phyloP scores from a whole-genome alignment of 2,888 invertebrate genomes.

The Leucozona laternaria region DNA sequence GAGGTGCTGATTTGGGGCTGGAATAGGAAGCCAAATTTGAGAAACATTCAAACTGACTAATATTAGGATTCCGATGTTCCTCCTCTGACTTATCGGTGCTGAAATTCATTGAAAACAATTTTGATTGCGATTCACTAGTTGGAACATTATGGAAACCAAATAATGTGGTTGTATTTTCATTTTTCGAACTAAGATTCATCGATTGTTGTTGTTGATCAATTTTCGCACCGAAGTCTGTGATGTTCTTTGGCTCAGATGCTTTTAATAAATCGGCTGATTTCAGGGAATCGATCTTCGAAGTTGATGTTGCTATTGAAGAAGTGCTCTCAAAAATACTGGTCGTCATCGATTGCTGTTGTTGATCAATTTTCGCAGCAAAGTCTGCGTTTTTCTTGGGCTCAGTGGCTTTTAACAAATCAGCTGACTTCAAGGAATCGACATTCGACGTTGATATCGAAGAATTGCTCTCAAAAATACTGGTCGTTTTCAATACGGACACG shows the following conservation, averaged over 20 bases:
- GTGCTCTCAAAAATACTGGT: no score
- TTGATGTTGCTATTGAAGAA: no score
- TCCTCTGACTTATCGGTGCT: not conserved
- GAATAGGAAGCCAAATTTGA: not conserved
- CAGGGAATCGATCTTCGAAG: not conserved
- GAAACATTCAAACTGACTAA: not conserved
- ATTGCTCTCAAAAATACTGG: not conserved
- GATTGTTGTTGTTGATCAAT: not conserved
- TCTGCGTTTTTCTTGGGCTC: not conserved
- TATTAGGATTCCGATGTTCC: not conserved
- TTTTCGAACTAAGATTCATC: not conserved
- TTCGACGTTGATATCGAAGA: not conserved
- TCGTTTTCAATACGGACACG: slow-evolving; percentile 18
- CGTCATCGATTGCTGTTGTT: not conserved
- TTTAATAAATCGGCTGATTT: not conserved
- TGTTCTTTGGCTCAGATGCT: not conserved
- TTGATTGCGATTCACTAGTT: not conserved
- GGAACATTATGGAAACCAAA: not conserved
- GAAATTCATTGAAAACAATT: not conserved
- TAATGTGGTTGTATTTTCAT: not conserved
- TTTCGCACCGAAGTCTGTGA: not conserved
- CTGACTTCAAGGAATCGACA: not conserved
- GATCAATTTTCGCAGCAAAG: not conserved
- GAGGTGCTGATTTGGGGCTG: not conserved
- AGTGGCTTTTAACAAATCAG: not conserved